A percentile compares a stretch with the other conserved stretches of the same genome.
Conservation (phyloP, 2,113 vertebrate species). For the Podarcis muralis region DNA sequence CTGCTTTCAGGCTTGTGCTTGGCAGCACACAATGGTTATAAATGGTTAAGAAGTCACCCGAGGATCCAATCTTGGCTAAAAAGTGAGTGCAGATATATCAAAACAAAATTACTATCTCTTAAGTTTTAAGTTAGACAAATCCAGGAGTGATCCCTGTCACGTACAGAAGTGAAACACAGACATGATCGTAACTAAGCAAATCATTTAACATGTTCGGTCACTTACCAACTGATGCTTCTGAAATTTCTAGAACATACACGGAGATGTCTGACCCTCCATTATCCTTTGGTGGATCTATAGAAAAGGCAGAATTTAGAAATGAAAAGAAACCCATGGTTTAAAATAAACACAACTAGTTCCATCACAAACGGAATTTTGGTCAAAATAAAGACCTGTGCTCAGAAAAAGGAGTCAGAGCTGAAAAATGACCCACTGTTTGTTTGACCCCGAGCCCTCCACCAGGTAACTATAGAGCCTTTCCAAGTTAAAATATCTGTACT, state of each 20-base stretch:
- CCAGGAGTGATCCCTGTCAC: not conserved
- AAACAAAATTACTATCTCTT: not conserved
- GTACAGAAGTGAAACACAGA: not conserved
- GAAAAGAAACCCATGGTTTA: accelerated
- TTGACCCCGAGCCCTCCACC: not conserved
- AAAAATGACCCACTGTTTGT: not conserved
- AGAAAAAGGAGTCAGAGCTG: not conserved
- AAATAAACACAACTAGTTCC: not conserved
- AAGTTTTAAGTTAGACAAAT: not conserved
- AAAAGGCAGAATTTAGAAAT: not conserved
- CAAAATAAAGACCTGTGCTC: not conserved
- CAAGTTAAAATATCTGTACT: not conserved
- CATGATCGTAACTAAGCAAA: not conserved
- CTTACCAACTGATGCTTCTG: constrained; percentile 72
- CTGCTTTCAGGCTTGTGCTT: not conserved
- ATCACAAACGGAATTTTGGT: not conserved
- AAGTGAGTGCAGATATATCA: not conserved
- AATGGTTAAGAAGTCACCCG: not conserved
- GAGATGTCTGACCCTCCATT: constrained; percentile 77
- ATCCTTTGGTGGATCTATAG: constrained; percentile 79
- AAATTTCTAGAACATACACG: constrained; percentile 78
- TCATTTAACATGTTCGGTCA: accelerated
- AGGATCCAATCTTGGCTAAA: not conserved
- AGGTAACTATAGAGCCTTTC: not conserved
- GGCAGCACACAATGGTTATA: not conserved